Percentiles rank a stretch among this genome's conserved stretches.
These are phyloP conservation scores for Halictus ligatus DNA, from an alignment of 2,888 invertebrate species.

Conservation along the genomic window DNA sequence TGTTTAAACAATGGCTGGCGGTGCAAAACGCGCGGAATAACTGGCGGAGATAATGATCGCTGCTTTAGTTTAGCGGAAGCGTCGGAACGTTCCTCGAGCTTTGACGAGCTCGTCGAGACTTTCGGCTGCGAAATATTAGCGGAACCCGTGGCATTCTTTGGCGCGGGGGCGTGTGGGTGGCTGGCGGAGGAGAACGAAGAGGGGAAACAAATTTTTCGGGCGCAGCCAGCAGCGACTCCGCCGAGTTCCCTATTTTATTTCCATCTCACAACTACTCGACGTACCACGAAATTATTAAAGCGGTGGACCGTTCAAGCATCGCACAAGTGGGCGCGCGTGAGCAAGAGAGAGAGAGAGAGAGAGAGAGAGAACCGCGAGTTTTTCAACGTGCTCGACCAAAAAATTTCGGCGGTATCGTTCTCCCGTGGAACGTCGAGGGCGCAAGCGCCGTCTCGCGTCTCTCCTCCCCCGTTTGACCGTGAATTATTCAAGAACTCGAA, in stretches of 20 bases:
- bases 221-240: constrained; percentile 27
- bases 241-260: constrained; percentile 59
- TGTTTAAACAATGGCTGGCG: not conserved
- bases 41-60: constrained; percentile 44
- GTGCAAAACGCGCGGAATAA: constrained; percentile 5
- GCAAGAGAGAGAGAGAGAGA: constrained; percentile 17
- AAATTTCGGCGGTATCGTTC: constrained; percentile 53
- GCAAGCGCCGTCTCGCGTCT: constrained; percentile 65
- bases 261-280: constrained; percentile 64
- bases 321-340: constrained; percentile 37
- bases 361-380: constrained; percentile 1
- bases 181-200: not conserved
- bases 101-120: constrained; percentile 25
- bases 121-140: constrained; percentile 51
- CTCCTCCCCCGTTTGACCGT: constrained; percentile 76
- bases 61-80: constrained; percentile 29
- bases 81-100: constrained; percentile 38
- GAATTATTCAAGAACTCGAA: constrained; percentile 81
- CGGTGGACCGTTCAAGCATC: constrained; percentile 64
- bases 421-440: constrained; percentile 34
- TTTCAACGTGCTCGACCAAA: constrained; percentile 57
- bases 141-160: constrained; percentile 44
- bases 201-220: constrained; percentile 51
- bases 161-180: not conserved
- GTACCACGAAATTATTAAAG: constrained; percentile 65